Base-by-base conservation (phyloP, 2,113 vertebrate species). In the Perognathus longimembris region DNA sequence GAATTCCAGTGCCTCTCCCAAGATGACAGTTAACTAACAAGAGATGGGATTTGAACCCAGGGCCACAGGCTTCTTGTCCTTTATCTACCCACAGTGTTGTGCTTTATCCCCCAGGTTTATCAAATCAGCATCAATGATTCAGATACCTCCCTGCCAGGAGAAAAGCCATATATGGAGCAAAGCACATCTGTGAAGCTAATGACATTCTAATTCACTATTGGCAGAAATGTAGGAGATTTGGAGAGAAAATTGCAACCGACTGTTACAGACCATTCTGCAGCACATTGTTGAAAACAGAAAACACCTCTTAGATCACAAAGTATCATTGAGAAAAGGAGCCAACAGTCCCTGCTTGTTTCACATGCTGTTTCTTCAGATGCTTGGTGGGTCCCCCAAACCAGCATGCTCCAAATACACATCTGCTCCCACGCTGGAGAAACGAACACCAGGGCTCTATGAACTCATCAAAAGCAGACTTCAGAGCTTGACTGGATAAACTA, bases 121-220 rank as follows among this genome's bases (percentile, higher is more conserved):
- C 91, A 92, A 94, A 94, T 88, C 85, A 5, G 36, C 75, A 85
- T 88, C 63, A 67, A 85, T 93, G 61, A 66, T 91, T 95, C 81
- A 69, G 89, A 92, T 89, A 66, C 79, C 78, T 92, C 77, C 75
- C 67, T 26, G 11, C 91, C 91, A 94, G 95, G 87, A 95, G 87
- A 94, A 92, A 90, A 90, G 59, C 73, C 40, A 0, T 82, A 76
- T 34, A 79, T 85, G 85, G 94, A 97, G 96, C 95, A 96, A 97
- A 96, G 94, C 78, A 94, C 94, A 97, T 96, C 97, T 96, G 91
- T 73, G 85, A 95, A 94, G 82, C 71, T 97, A 96, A 96, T 89
- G 95, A 96, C 84, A 92, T 92, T 89, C 86, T 96, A 96, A 97
- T 97, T 97, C 93, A 95, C 95, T 91, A 94, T 92, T 96, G 96